These are phyloP conservation scores for Antigone vipio DNA, from an alignment of 2,113 vertebrate genomes.

Conservation along the genomic window DNA sequence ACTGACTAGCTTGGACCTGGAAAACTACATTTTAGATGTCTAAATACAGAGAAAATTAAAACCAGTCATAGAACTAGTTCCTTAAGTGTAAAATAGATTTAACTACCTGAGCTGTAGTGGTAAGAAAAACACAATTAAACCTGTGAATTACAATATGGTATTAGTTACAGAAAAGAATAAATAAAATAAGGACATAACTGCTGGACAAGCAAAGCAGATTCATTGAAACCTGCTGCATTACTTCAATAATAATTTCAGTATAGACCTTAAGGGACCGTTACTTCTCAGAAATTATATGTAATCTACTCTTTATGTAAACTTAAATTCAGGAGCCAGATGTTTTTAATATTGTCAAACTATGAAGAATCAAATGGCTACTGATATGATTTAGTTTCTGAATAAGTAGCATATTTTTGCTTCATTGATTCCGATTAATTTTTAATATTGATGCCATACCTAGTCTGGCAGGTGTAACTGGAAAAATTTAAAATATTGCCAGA, in stretches of 20 bases:
- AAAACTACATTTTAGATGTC: background rate
- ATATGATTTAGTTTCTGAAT: slow-evolving; percentile 4
- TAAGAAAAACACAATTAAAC: background rate
- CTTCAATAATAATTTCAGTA: slow-evolving; percentile 28
- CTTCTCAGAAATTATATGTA: background rate
- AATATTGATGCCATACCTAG: background rate
- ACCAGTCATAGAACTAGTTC: background rate
- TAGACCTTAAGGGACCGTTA: slow-evolving; percentile 34
- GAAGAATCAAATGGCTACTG: slow-evolving; percentile 9
- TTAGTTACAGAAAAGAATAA: background rate
- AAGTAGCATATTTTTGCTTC: slow-evolving; percentile 13
- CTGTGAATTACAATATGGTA: background rate
- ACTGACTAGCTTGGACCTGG: background rate
- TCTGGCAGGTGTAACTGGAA: background rate
- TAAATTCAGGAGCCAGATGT: background rate
- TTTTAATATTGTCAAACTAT: slow-evolving; percentile 18
- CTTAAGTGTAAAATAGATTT: background rate
- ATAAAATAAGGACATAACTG: background rate
- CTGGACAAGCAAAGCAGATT: background rate
- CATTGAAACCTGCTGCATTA: slow-evolving; percentile 18
- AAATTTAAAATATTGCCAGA: background rate
- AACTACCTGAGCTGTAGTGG: background rate
- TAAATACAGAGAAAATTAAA: background rate
- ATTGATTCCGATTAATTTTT: slow-evolving; percentile 15
- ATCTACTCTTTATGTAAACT: background rate